These are phyloP conservation scores for Mastomys coucha DNA, from an alignment of 2,113 vertebrate species.

Conservation along the genomic window DNA sequence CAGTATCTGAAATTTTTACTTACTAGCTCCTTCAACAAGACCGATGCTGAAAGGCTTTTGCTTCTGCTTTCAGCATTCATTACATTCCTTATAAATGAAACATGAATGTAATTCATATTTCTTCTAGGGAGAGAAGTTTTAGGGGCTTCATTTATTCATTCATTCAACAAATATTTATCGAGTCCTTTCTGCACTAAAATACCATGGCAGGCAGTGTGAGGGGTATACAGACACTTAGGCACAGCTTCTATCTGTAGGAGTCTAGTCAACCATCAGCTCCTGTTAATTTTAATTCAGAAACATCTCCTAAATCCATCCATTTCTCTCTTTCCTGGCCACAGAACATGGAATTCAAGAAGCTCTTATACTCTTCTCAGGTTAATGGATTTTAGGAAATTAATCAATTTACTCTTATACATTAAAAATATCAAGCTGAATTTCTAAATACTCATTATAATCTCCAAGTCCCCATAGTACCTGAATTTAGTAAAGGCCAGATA, in stretches of 20 bases:
- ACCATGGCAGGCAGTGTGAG: conserved; percentile 28
- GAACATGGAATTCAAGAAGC: neutral
- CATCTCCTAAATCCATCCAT: neutral
- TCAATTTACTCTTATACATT: neutral
- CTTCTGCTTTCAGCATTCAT: conserved; percentile 78
- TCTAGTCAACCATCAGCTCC: neutral
- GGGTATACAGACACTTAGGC: neutral
- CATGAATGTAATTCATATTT: conserved; percentile 81
- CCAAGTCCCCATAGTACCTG: rapidly evolving
- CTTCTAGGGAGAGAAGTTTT: conserved; percentile 76
- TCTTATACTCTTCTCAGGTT: neutral
- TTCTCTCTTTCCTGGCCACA: neutral
- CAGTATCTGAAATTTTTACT: conserved; percentile 63
- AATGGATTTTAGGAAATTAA: neutral
- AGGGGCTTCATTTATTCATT: conserved; percentile 79
- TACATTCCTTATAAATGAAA: conserved; percentile 81
- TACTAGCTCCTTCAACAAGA: conserved; percentile 72
- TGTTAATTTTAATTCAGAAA: neutral
- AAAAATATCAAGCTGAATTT: neutral
- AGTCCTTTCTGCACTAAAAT: conserved; percentile 74
- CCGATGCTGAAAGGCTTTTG: conserved; percentile 66
- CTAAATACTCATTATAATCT: neutral
- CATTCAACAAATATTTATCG: conserved; percentile 82
- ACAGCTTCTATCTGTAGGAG: neutral
- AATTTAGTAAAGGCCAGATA: neutral